Conservation (phyloP, 1,140 invertebrate genomes). For the Ylistrum balloti region DNA sequence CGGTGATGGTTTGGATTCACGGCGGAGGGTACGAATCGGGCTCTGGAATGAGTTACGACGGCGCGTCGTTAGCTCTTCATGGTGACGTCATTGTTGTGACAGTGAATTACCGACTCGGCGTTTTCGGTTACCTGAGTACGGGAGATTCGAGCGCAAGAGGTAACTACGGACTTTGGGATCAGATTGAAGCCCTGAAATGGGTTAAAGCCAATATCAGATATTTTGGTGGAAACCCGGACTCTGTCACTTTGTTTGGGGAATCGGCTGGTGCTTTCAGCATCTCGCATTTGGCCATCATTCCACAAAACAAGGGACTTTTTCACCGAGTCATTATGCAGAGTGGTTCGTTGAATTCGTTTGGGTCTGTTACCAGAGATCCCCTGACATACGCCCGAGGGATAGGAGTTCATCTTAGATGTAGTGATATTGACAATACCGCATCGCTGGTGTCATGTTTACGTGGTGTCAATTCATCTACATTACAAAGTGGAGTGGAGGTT, state of each 20-base stretch:
- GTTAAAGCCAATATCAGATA: slow-evolving; percentile 92
- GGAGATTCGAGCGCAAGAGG: slow-evolving; percentile 69
- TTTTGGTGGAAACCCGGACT: slow-evolving; percentile 97
- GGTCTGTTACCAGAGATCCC: slow-evolving; percentile 45
- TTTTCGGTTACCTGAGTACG: slow-evolving; percentile 90
- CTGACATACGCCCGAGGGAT: background rate
- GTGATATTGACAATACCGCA: background rate
- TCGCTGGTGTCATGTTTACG: slow-evolving; percentile 47
- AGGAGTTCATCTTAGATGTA: slow-evolving; percentile 45
- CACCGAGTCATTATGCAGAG: slow-evolving; percentile 58
- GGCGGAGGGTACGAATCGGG: slow-evolving; percentile 96
- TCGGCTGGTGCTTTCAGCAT: slow-evolving; percentile 96
- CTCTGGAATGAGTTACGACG: slow-evolving; percentile 95
- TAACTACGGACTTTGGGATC: slow-evolving; percentile 86
- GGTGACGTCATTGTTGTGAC: slow-evolving; percentile 92
- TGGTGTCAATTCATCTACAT: background rate
- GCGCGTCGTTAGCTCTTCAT: slow-evolving; percentile 87
- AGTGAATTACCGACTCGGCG: slow-evolving; percentile 89
- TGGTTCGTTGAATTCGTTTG: slow-evolving; percentile 48
- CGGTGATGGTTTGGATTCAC: slow-evolving; percentile 97
- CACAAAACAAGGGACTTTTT: slow-evolving; percentile 54
- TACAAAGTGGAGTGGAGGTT: slow-evolving; percentile 31
- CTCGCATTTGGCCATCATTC: slow-evolving; percentile 87
- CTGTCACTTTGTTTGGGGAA: slow-evolving; percentile 96
- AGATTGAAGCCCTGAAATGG: slow-evolving; percentile 89